phyloP scores from a whole-genome alignment of 1,140 invertebrate species.

The Ceratitis capitata region DNA sequence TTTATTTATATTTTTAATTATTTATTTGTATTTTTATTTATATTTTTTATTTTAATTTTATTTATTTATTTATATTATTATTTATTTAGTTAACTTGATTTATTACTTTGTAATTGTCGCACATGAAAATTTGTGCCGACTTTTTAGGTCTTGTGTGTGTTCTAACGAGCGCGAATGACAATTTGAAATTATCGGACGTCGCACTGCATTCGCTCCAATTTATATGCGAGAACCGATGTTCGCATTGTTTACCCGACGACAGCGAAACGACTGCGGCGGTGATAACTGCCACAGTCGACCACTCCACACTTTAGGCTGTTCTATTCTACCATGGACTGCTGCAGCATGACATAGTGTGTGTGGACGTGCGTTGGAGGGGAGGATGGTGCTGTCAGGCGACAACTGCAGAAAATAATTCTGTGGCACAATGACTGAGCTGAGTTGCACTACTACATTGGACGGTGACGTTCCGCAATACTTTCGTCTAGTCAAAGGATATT shows the following conservation, averaged over 20 bases:
- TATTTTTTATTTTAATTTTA: background rate
- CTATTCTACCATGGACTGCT: background rate
- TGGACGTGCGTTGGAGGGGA: background rate
- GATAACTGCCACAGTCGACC: background rate
- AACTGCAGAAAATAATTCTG: background rate
- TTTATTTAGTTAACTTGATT: background rate
- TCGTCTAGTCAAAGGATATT: background rate
- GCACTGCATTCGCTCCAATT: background rate
- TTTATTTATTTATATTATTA: background rate
- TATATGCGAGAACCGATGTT: background rate
- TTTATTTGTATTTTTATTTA: background rate
- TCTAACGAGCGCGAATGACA: background rate
- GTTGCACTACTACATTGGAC: background rate
- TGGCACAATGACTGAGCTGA: background rate
- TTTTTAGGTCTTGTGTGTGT: background rate
- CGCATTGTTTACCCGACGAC: background rate
- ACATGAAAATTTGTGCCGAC: background rate
- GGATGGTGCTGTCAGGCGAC: background rate
- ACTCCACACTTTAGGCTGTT: too few relatives aligned
- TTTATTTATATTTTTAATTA: background rate
- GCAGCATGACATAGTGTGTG: background rate
- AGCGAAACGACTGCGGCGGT: background rate
- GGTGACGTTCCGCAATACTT: background rate
- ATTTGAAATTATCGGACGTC: slow-evolving; percentile 12
- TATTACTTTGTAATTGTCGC: background rate